phyloP scores from a whole-genome alignment of 2,888 invertebrate species.

The Pecten maximus region DNA sequence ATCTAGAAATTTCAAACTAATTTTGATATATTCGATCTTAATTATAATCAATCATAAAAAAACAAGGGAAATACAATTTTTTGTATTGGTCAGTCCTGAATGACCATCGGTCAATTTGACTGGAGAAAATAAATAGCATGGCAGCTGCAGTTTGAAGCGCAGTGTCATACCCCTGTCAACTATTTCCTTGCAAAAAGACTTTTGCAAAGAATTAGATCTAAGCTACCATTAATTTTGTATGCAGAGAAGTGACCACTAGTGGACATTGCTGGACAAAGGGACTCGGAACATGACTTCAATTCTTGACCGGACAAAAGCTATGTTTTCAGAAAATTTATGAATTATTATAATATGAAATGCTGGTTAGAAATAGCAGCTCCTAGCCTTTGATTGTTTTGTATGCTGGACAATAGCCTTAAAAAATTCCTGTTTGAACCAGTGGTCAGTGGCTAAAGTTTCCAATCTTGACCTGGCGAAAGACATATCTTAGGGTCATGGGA shows the following conservation, averaged over 20 bases:
- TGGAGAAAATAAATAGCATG: background rate
- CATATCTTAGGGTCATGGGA: slow-evolving; percentile 49
- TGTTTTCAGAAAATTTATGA: slow-evolving; percentile 23
- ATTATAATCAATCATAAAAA: background rate
- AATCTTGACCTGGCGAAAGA: slow-evolving; percentile 46
- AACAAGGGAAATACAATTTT: background rate
- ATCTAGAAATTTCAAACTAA: background rate
- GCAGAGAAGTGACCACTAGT: slow-evolving; percentile 10
- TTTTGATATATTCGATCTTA: background rate
- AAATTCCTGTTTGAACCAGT: background rate
- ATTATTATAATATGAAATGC: slow-evolving; percentile 27
- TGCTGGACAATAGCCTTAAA: background rate
- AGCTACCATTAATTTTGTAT: slow-evolving; percentile 24
- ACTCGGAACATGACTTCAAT: background rate
- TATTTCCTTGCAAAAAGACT: slow-evolving; percentile 27
- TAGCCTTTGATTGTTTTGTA: background rate
- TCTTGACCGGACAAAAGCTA: slow-evolving; percentile 15
- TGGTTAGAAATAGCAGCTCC: background rate
- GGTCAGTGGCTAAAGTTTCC: background rate
- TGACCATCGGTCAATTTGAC: background rate
- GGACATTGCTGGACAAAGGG: slow-evolving; percentile 29
- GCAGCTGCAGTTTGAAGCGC: slow-evolving; percentile 5
- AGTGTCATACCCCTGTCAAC: slow-evolving; percentile 20
- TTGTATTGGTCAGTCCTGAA: background rate
- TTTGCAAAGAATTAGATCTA: slow-evolving; percentile 1